Conservation (phyloP, 1,140 invertebrate species). For the Ridgeia piscesae region DNA sequence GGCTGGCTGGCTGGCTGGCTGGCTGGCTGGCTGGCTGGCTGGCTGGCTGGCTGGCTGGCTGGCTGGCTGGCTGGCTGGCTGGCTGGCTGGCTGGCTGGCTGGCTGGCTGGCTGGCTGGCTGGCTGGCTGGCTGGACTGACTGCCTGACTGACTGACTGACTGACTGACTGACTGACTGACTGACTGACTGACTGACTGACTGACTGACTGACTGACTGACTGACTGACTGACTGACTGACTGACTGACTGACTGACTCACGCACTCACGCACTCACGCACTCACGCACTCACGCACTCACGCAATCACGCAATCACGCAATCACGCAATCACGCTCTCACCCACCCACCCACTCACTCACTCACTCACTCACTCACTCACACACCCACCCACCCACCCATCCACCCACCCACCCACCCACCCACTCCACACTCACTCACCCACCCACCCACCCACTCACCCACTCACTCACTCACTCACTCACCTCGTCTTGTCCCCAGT, state of each 20-base stretch:
- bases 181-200: background rate
- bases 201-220: background rate
- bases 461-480: conserved; percentile 7
- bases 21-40: too few relatives aligned
- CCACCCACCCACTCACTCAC: conserved; percentile 16
- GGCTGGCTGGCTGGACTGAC: too few relatives aligned
- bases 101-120: too few relatives aligned
- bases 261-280: background rate
- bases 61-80: too few relatives aligned
- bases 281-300: background rate
- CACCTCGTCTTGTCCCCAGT: conserved; percentile 27
- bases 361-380: conserved; percentile 19
- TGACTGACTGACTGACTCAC: background rate
- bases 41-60: too few relatives aligned
- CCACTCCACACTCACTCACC: conserved; percentile 13
- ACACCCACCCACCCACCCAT: conserved; percentile 17
- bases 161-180: too few relatives aligned
- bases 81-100: too few relatives aligned
- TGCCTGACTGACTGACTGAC: too few relatives aligned
- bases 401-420: conserved; percentile 22
- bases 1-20: too few relatives aligned
- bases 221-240: background rate
- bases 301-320: background rate
- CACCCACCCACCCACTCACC: conserved; percentile 11
- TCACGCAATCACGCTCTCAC: conserved; percentile 2